Conservation (phyloP, 1,140 invertebrate species). For the Akabosia matsudoensis region DNA sequence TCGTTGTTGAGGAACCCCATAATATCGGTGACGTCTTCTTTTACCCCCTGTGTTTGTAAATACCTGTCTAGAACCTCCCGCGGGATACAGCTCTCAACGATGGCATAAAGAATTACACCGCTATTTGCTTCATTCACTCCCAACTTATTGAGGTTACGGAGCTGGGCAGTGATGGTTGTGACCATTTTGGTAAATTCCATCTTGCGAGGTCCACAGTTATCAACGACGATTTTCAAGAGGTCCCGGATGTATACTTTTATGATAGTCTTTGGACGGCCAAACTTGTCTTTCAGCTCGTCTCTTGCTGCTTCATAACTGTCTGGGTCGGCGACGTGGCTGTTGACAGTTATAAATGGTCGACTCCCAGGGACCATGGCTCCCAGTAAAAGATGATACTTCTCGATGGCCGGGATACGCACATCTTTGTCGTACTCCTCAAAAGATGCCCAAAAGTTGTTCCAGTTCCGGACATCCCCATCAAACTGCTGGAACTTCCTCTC, state of each 20-base stretch:
- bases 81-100: neutral
- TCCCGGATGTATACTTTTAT: neutral
- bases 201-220: neutral
- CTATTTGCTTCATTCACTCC: neutral
- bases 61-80: neutral
- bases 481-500: neutral
- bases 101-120: neutral
- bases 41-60: neutral
- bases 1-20: neutral
- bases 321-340: neutral
- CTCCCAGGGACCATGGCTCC: neutral
- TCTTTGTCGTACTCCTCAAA: neutral
- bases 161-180: neutral
- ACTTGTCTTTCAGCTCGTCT: neutral
- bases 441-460: neutral
- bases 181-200: neutral
- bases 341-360: neutral
- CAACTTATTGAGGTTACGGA: neutral
- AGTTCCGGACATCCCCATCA: neutral
- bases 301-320: neutral
- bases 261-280: neutral
- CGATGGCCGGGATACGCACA: neutral
- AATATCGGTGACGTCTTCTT: neutral
- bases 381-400: neutral
- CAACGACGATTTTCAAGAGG: neutral